Percentiles rank a stretch among this genome's conserved stretches.
These are phyloP conservation scores for Harpagoxenus sublaevis DNA, from an alignment of 2,888 invertebrate species.

Conservation along the genomic window DNA sequence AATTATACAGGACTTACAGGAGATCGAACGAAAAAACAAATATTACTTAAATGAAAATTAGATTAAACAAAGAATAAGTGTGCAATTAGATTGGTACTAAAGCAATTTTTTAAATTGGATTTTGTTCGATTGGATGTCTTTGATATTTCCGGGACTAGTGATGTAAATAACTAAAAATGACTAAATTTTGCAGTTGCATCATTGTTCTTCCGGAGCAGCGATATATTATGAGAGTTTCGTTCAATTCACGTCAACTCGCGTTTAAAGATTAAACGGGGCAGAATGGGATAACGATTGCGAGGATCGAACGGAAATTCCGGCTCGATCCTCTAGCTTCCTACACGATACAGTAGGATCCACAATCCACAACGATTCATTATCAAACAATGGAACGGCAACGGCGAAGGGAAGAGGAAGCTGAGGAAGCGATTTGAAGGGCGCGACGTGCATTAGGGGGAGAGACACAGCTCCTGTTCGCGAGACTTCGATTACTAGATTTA, in stretches of 20 bases:
- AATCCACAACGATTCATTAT: slow-evolving; percentile 52
- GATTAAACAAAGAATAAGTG: too few species aligned
- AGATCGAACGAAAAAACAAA: too few species aligned
- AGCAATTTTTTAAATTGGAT: too few species aligned
- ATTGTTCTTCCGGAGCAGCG: too few species aligned
- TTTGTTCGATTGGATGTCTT: too few species aligned
- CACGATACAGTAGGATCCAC: neutral
- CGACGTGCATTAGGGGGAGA: neutral
- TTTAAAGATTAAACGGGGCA: neutral
- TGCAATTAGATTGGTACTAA: too few species aligned
- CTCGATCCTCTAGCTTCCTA: neutral
- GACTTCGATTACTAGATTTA: slow-evolving; percentile 35
- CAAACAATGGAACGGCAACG: slow-evolving; percentile 32
- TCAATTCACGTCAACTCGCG: neutral
- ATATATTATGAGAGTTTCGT: too few species aligned
- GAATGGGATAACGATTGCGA: neutral
- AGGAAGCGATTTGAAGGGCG: slow-evolving; percentile 11
- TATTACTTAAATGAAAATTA: too few species aligned
- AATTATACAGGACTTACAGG: too few species aligned
- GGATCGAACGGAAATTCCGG: slow-evolving; percentile 37
- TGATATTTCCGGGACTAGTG: too few species aligned
- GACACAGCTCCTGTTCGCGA: neutral
- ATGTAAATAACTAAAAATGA: too few species aligned
- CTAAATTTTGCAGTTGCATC: too few species aligned
- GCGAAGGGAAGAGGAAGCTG: slow-evolving; percentile 4